Percentiles rank a stretch among this genome's conserved stretches.
Conservation (phyloP, 2,888 invertebrate genomes). For the Galerucella nymphaeae region DNA sequence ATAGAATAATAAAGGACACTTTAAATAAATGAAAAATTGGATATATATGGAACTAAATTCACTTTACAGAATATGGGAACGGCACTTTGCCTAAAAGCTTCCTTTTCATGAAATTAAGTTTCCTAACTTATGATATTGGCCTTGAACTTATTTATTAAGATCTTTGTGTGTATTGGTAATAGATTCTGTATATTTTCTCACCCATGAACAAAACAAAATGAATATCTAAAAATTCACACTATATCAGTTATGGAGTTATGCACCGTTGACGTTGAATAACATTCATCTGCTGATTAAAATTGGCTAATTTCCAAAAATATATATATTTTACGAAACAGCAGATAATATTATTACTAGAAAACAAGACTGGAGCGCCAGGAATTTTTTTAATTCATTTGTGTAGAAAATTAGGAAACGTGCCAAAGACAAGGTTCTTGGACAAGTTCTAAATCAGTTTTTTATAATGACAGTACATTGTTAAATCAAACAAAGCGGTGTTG, state of each 20-base stretch:
- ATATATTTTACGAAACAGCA: slow-evolving; percentile 17
- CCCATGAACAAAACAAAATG: too few relatives aligned
- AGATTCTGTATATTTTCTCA: too few relatives aligned
- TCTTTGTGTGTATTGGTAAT: too few relatives aligned
- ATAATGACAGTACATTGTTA: background rate
- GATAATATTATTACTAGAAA: slow-evolving; percentile 20
- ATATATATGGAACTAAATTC: too few relatives aligned
- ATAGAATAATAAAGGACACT: too few relatives aligned
- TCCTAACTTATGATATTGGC: too few relatives aligned
- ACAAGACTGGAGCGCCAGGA: slow-evolving; percentile 20
- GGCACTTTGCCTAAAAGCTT: too few relatives aligned
- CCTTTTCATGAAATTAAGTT: too few relatives aligned
- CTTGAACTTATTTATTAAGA: too few relatives aligned
- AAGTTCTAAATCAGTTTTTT: slow-evolving; percentile 1
- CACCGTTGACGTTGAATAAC: slow-evolving; percentile 1
- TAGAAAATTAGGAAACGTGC: slow-evolving; percentile 15
- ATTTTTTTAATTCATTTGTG: slow-evolving; percentile 23
- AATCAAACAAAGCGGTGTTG: background rate
- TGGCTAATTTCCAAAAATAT: slow-evolving; percentile 9
- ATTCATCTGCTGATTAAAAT: slow-evolving; percentile 8
- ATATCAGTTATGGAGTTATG: background rate
- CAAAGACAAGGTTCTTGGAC: slow-evolving; percentile 1
- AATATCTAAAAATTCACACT: too few relatives aligned
- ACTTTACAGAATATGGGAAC: too few relatives aligned
- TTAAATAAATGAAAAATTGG: too few relatives aligned